Base-by-base conservation (phyloP, 2,797 vertebrate species). In the Ambastaia sidthimunki region DNA sequence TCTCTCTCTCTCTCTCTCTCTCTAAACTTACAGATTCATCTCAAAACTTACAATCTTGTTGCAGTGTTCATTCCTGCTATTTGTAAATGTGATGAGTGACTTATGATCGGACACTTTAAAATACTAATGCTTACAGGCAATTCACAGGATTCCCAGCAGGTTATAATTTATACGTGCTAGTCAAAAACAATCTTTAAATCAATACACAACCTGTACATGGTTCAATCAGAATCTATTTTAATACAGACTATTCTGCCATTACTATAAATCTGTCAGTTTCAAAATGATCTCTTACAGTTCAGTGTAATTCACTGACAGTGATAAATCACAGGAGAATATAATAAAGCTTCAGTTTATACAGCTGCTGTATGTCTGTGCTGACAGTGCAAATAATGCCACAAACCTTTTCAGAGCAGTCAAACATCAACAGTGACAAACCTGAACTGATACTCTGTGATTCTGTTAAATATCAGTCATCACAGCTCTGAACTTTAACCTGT, bases 11-110 rank as follows among this genome's bases (percentile, higher is more conserved):
- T 78, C 5, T 34, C 31, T 21, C 21, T 55, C 48, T 80, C 63
- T 67, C 47, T 71, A 37, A 4, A 65, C 55, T 34, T 9, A 11
- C 15, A 78, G 83, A 85, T 9, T 4, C 28, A 65, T 65, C 25
- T 59, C 54, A 71, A 15, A 71, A 54, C 76, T 41, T 63, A 28
- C 55, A 71, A 63, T 78, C 70, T 50, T 37, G 15, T 21, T n/a
- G 60, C 28, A 63, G 18, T 34, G n/a, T 82, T 52, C 19, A 4
- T 84, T 79, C 80, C 77, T 69, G 54, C 44, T 62, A 78, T 78
- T 71, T 71, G 28, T 18, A 28, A 19, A 41, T 54, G 13, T 13
- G 57, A 18, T 15, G 31, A 25, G 6, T 31, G 25, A 34, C 52
- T 16, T 16, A 50, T 28, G 37, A 65, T 44, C 16, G 10, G 28